phyloP scores from a whole-genome alignment of 2,888 invertebrate species.

The Drosophila antonietae region DNA sequence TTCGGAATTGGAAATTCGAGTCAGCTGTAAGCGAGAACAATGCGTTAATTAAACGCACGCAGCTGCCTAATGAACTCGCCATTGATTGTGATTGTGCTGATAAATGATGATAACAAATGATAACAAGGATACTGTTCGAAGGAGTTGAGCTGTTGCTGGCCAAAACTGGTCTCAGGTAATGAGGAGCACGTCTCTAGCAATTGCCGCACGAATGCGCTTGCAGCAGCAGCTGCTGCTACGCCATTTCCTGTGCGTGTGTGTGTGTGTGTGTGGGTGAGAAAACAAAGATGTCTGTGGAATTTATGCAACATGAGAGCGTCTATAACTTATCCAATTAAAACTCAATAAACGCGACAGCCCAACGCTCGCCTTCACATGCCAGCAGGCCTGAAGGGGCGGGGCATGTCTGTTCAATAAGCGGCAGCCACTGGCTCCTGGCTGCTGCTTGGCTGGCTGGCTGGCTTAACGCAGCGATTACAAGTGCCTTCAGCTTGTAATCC shows the following conservation, averaged over 20 bases:
- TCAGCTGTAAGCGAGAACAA: constrained; percentile 42
- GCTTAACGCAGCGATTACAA: constrained; percentile 81
- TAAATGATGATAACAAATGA: constrained; percentile 31
- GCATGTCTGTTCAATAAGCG: constrained; percentile 64
- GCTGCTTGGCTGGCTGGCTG: constrained; percentile 35
- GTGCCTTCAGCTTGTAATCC: constrained; percentile 81
- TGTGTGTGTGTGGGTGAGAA: constrained; percentile 38
- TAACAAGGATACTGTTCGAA: neutral
- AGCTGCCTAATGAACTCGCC: constrained; percentile 56
- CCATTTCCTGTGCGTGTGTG: constrained; percentile 14
- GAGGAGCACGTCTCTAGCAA: constrained; percentile 58
- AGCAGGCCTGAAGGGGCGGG: constrained; percentile 1
- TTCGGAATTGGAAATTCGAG: constrained; percentile 1
- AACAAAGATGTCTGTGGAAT: constrained; percentile 75
- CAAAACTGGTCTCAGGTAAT: constrained; percentile 59
- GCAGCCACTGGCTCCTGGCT: constrained; percentile 1
- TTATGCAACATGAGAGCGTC: constrained; percentile 80
- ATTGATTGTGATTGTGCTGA: constrained; percentile 64
- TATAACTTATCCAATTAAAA: constrained; percentile 81
- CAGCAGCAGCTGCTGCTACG: constrained; percentile 17
- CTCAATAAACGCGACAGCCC: constrained; percentile 73
- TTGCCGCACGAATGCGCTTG: constrained; percentile 70
- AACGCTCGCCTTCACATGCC: constrained; percentile 56
- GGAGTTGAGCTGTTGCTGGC: neutral
- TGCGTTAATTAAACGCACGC: constrained; percentile 66